A percentile compares a stretch with the other conserved stretches of the same genome.
These are phyloP conservation scores for Lynx canadensis DNA, from an alignment of 2,113 vertebrate genomes.

Conservation along the genomic window DNA sequence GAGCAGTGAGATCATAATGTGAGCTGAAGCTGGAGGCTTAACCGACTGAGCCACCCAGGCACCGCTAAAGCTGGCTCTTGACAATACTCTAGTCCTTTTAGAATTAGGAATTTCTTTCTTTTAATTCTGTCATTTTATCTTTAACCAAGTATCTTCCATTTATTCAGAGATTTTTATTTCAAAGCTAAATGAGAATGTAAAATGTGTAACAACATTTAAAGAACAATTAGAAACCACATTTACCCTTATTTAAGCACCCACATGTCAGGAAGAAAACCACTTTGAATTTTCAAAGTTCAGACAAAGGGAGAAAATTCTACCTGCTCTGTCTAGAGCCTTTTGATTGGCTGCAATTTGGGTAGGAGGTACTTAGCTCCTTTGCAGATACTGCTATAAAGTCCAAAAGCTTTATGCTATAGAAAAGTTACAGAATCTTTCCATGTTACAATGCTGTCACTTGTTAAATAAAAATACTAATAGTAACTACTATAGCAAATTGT, in stretches of 20 bases:
- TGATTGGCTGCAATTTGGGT: neutral
- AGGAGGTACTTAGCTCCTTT: neutral
- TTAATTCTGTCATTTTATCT: slow-evolving; percentile 3
- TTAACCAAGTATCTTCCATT: neutral
- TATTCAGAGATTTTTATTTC: neutral
- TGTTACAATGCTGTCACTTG: neutral
- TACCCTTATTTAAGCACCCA: neutral
- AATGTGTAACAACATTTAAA: neutral
- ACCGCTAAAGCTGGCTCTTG: neutral
- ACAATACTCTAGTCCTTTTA: neutral
- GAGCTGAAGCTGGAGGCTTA: too few relatives aligned
- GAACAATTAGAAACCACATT: neutral
- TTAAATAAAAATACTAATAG: neutral
- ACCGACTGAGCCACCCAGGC: too few relatives aligned
- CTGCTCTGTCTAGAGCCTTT: neutral
- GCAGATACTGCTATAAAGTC: neutral
- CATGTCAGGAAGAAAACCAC: neutral
- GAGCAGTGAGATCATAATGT: too few relatives aligned
- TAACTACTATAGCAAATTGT: neutral
- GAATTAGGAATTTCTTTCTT: neutral
- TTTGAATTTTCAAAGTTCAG: neutral
- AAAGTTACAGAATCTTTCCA: neutral
- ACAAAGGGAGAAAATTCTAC: neutral
- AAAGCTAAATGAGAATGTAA: neutral
- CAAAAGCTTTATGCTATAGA: neutral